Evolutionary conservation across 2,888 invertebrate genomes (phyloP), one percentile per base, ranked within the genome.

Genomic region (Conops quadrifasciatus): DNA sequence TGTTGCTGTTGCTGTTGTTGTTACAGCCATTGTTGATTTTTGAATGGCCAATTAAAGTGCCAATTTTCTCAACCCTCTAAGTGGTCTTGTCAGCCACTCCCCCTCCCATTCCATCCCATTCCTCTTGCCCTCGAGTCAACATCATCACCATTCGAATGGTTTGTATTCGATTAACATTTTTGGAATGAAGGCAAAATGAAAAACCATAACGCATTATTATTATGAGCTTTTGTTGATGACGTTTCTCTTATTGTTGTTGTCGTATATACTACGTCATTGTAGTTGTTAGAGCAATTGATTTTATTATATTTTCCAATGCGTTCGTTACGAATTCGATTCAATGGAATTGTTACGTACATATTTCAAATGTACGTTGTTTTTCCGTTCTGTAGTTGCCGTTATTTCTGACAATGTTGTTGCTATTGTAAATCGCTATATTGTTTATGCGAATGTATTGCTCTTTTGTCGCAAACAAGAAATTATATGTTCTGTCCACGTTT

Each of bases 161-260:
- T 62, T 30, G 9, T 67, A 45, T 67, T 67, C 19, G 67, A 19
- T 60, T 47, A 47, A 67, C 45, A 36, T 36, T 36, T 36, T 36
- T 9, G 36, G 9, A 36, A 36, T 36, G 36, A 36, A 36, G n/a
- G 36, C 49, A 45, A 13, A 30, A 24, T 67, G 30, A 67, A 36
- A 68, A 62, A 51, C 68, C 60, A 62, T 62, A 68, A 68, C n/a
- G n/a, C n/a, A 68, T 68, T 49, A 68, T 62, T 60, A 62, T 47
- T 60, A 19, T 30, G 49, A 65, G 45, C 36, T 58, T 56, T 67
- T 45, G 67, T 30, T 19, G 43, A 19, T 36, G 43, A 36, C 43
- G 60, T 62, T 62, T 28, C 3, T 24, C 26, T 24, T 59, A 28
- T 28, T 51, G 51, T 49, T 51, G n/a, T 19, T 9, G 30, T 51